Percentiles rank a stretch among this genome's conserved stretches.
phyloP scores from a whole-genome alignment of 2,113 vertebrate species.

The Mus musculus region DNA sequence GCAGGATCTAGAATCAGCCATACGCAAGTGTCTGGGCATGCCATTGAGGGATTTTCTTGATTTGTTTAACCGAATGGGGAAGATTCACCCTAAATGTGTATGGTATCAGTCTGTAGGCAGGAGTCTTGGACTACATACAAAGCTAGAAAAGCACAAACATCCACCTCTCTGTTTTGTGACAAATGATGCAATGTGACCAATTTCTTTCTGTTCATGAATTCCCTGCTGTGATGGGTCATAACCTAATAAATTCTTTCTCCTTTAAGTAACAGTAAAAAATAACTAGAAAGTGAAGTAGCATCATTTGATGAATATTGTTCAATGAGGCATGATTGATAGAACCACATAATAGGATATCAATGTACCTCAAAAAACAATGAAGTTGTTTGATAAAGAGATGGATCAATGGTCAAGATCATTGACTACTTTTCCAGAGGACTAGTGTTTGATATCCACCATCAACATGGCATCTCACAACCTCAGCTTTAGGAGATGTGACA shows the following conservation, averaged over 20 bases:
- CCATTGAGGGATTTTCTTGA: background rate
- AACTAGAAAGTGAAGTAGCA: background rate
- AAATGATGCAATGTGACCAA: background rate
- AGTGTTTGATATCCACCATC: background rate
- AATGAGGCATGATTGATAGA: no score
- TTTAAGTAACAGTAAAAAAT: background rate
- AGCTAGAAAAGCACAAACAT: background rate
- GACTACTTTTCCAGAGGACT: background rate
- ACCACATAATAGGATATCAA: background rate
- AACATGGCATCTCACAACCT: background rate
- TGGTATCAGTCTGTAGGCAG: no score
- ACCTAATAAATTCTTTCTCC: background rate
- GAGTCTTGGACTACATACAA: background rate
- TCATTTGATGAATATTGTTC: background rate
- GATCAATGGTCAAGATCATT: background rate
- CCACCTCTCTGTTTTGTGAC: background rate
- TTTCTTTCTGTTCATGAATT: background rate
- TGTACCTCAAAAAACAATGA: background rate
- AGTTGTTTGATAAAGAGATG: background rate
- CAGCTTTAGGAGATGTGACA: no score
- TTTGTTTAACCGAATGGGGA: background rate
- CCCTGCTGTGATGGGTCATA: background rate
- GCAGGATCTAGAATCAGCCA: background rate
- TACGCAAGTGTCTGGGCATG: background rate
- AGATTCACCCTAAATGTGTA: background rate